Conservation (phyloP, 1,140 invertebrate species). For the Gonioctena quinquepunctata region DNA sequence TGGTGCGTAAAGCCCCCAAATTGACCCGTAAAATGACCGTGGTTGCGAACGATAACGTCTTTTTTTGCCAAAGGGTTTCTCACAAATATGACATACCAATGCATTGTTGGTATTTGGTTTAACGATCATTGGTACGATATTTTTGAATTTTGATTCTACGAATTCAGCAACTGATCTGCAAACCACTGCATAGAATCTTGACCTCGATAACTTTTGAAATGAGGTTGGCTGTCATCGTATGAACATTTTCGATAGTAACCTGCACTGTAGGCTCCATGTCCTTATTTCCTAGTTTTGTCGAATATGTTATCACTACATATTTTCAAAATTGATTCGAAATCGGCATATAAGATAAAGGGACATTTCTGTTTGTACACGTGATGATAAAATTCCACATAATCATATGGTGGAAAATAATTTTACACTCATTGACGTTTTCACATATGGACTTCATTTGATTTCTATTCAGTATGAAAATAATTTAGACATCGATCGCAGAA, state of each 20-base stretch:
- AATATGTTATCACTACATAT: neutral
- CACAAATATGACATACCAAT: conserved; percentile 46
- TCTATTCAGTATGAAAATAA: conserved; percentile 38
- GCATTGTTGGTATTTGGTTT: conserved; percentile 2
- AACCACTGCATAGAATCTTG: conserved; percentile 42
- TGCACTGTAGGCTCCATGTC: conserved; percentile 46
- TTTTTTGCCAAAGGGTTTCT: conserved; percentile 26
- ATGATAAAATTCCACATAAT: conserved; percentile 42
- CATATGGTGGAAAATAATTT: conserved; percentile 26
- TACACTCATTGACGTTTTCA: conserved; percentile 10
- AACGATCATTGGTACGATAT: conserved; percentile 27
- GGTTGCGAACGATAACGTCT: conserved; percentile 42
- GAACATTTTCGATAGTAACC: conserved; percentile 24
- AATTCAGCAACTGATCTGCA: conserved; percentile 33
- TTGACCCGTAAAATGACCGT: conserved; percentile 49
- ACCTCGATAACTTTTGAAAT: conserved; percentile 38
- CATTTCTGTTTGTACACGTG: conserved; percentile 36
- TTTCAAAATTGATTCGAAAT: conserved; percentile 48
- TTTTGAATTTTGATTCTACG: conserved; percentile 29
- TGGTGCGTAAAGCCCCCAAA: conserved; percentile 51
- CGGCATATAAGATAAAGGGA: conserved; percentile 49
- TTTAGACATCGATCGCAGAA: conserved; percentile 46
- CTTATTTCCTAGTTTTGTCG: conserved; percentile 30
- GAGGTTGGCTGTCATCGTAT: conserved; percentile 41
- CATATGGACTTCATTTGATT: conserved; percentile 29